Base-by-base conservation (phyloP, 2,888 invertebrate species). In the Helobdella robusta region DNA sequence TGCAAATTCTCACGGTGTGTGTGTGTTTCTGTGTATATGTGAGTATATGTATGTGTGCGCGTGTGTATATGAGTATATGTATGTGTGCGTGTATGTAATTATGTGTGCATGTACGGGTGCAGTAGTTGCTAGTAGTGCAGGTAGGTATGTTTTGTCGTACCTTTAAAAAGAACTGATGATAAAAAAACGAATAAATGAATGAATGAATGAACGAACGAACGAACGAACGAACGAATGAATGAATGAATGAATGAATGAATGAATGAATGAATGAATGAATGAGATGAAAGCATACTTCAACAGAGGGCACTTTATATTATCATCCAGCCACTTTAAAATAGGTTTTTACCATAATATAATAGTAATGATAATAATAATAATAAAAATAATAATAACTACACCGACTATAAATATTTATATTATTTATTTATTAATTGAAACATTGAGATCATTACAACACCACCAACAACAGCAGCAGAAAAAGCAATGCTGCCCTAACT, bases 171-270 rank as follows among this genome's bases (percentile, higher is more conserved):
- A n/a, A n/a, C n/a, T n/a, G n/a, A 28, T 25, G 5, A 58, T 58
- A 32, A 5, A 25, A 28, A 32, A 5, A n/a, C n/a, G n/a, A n/a
- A n/a, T n/a, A n/a, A n/a, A n/a, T n/a, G n/a, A n/a, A n/a, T n/a
- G n/a, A n/a, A n/a, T n/a, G n/a, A n/a, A n/a, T n/a, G n/a, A n/a
- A n/a, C n/a, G n/a, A n/a, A n/a, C n/a, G n/a, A n/a, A n/a, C n/a
- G n/a, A n/a, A n/a, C n/a, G n/a, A n/a, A n/a, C n/a, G n/a, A n/a
- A n/a, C n/a, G n/a, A n/a, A 58, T 58, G 58, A 11, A 25, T 58
- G 58, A 5, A 58, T 58, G 58, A 5, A 25, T 58, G 58, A 11
- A 58, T 58, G 58, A 5, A 58, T 58, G 58, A 6, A 50, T 50
- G 50, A 6, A n/a, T 50, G 50, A n/a, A n/a, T n/a, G n/a, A n/a